Evolutionary conservation across 2,888 invertebrate species (phyloP).

Genomic region (Scaptomyza caliginosa): DNA sequence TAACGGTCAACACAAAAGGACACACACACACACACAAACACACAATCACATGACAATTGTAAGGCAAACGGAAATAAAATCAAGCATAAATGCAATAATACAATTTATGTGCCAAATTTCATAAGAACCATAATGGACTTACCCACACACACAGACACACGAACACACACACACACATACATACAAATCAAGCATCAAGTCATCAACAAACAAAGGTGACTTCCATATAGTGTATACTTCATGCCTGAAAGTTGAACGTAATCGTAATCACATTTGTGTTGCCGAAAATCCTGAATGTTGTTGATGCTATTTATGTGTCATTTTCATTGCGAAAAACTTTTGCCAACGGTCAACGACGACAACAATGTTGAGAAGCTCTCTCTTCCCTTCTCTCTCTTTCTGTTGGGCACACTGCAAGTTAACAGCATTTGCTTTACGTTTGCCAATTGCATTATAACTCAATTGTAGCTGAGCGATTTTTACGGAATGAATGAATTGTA

Average conservation of each 20-base stretch:
- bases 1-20: conserved; percentile 64
- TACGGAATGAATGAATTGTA: conserved; percentile 50
- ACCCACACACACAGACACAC: conserved; percentile 38
- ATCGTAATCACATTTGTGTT: conserved; percentile 74
- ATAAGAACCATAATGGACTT: conserved; percentile 70
- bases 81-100: conserved; percentile 80
- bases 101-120: conserved; percentile 78
- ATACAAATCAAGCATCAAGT: conserved; percentile 59
- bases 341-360: conserved; percentile 41
- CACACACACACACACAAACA: conserved; percentile 27
- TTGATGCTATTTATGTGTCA: conserved; percentile 76
- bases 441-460: conserved; percentile 80
- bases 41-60: conserved; percentile 67
- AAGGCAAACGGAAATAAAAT: conserved; percentile 76
- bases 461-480: conserved; percentile 75
- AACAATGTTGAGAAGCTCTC: conserved; percentile 56
- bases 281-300: conserved; percentile 52
- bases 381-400: background rate
- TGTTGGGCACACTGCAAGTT: conserved; percentile 47
- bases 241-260: conserved; percentile 35
- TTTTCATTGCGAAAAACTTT: conserved; percentile 57
- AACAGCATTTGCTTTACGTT: conserved; percentile 78
- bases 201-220: conserved; percentile 75
- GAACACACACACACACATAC: conserved; percentile 24
- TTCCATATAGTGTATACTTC: conserved; percentile 16